These are phyloP conservation scores for Vespertilio murinus DNA, from an alignment of 2,797 vertebrate species.

Conservation along the genomic window DNA sequence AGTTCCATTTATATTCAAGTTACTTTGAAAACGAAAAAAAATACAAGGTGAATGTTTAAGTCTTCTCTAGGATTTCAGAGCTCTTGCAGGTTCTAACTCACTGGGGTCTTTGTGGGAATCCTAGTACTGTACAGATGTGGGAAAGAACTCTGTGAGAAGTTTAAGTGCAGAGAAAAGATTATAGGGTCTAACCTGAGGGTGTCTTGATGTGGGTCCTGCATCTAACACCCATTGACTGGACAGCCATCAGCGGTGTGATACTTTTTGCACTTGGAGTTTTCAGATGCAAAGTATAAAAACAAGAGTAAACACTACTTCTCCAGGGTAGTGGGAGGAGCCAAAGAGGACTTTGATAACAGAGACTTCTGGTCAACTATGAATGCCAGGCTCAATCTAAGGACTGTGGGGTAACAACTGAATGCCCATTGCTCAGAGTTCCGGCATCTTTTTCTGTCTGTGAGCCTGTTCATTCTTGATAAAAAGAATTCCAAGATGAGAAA, in stretches of 20 bases:
- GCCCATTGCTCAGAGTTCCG: neutral
- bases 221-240: neutral
- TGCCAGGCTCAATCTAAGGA: neutral
- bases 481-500: neutral
- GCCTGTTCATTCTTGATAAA: neutral
- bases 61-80: neutral
- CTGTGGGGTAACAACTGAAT: neutral
- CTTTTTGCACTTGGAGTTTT: neutral
- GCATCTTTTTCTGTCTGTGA: neutral
- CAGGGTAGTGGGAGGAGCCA: neutral
- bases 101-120: accelerated
- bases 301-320: neutral
- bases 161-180: neutral
- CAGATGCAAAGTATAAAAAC: neutral
- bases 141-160: neutral
- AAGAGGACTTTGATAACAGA: neutral
- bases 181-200: neutral
- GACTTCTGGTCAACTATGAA: neutral
- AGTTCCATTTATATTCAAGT: neutral
- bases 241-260: neutral
- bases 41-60: neutral
- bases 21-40: neutral
- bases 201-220: neutral
- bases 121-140: neutral
- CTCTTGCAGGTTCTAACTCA: neutral